A percentile compares a stretch with the other conserved stretches of the same genome.
These are phyloP conservation scores for Melanostoma mellinum DNA, from an alignment of 2,888 invertebrate genomes.

Conservation along the genomic window DNA sequence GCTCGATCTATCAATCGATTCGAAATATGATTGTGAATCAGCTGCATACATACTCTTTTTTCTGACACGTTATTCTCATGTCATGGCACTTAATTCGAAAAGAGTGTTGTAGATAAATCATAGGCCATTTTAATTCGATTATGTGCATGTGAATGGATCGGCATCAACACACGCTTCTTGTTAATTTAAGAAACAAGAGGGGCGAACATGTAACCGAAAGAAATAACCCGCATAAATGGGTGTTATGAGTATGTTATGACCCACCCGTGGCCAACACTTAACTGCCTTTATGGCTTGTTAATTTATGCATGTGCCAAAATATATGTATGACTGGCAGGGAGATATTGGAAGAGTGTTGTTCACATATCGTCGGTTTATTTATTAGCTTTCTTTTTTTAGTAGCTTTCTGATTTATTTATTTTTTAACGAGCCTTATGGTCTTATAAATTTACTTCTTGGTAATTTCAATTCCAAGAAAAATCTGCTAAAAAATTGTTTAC, in stretches of 20 bases:
- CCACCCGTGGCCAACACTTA: slow-evolving; percentile 10
- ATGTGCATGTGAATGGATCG: slow-evolving; percentile 16
- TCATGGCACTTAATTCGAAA: slow-evolving; percentile 19
- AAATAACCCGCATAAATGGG: slow-evolving; percentile 28
- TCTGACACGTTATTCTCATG: slow-evolving; percentile 12
- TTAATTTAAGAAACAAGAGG: slow-evolving; percentile 3
- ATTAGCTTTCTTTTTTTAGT: too few species aligned
- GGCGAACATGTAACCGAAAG: slow-evolving; percentile 29
- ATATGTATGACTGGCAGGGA: too few species aligned
- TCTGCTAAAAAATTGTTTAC: too few species aligned
- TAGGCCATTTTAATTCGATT: slow-evolving; percentile 31
- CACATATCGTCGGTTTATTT: too few species aligned
- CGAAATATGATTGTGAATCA: slow-evolving; percentile 19
- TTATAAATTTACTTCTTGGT: too few species aligned
- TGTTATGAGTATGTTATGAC: not conserved
- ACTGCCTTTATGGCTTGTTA: slow-evolving; percentile 25
- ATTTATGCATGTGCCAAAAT: not conserved
- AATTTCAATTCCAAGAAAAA: too few species aligned
- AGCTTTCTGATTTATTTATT: too few species aligned
- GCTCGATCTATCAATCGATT: not conserved
- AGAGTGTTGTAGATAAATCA: slow-evolving; percentile 52
- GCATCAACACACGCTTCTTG: not conserved
- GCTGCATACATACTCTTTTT: not conserved
- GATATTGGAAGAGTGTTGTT: too few species aligned
- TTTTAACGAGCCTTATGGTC: too few species aligned